Percentiles rank a stretch among this genome's conserved stretches.
Evolutionary conservation across 1,140 invertebrate species (phyloP).

Genomic region (Triops longicaudatus): DNA sequence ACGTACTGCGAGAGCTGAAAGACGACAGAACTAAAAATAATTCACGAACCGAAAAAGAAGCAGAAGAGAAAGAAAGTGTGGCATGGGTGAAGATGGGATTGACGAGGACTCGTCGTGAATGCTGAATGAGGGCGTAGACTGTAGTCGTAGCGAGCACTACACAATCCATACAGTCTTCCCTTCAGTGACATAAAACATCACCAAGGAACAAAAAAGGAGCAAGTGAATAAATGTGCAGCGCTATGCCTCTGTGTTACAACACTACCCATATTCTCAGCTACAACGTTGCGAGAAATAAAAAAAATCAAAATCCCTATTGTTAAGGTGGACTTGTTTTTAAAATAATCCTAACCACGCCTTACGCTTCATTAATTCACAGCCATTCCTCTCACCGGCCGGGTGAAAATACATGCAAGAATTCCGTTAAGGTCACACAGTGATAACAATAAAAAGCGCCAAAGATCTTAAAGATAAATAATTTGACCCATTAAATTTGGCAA

Average conservation of each 20-base stretch:
- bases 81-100: not conserved
- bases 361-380: not conserved
- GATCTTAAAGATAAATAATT: too few species aligned
- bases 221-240: not conserved
- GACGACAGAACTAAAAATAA: not conserved
- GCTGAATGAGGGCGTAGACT: not conserved
- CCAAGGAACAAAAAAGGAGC: not conserved
- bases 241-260: not conserved
- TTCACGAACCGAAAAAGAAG: not conserved
- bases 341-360: not conserved
- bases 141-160: not conserved
- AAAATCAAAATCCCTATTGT: not conserved
- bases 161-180: not conserved
- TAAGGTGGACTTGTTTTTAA: not conserved
- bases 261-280: not conserved
- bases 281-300: not conserved
- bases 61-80: not conserved
- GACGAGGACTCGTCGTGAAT: slow-evolving; percentile 10
- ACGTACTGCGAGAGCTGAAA: not conserved
- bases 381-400: not conserved
- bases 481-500: too few species aligned
- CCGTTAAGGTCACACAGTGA: too few species aligned
- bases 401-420: not conserved
- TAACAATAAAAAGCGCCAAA: too few species aligned
- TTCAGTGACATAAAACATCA: not conserved